Percentiles rank a stretch among this genome's conserved stretches.
These are phyloP conservation scores for Oryzias celebensis DNA, from an alignment of 2,113 vertebrate genomes.

Conservation along the genomic window DNA sequence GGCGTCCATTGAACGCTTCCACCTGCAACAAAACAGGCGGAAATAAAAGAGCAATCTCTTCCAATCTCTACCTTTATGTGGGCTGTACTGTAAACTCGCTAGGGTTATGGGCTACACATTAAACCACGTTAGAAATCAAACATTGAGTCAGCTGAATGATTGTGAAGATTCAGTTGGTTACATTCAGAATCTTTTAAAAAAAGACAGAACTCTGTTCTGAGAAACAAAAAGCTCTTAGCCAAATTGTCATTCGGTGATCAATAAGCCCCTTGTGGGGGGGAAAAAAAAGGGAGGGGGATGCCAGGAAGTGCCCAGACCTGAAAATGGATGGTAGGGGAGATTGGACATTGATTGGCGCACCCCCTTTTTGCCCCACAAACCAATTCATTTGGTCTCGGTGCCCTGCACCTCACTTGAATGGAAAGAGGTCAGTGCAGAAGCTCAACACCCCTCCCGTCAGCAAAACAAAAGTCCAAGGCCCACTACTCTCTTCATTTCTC, in stretches of 20 bases:
- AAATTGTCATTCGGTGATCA: constrained; percentile 43
- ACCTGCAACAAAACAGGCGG: constrained; percentile 8
- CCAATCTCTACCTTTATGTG: neutral
- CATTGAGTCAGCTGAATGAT: constrained; percentile 33
- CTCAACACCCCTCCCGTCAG: constrained; percentile 1
- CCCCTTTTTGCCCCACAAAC: constrained; percentile 49
- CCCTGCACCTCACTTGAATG: constrained; percentile 31
- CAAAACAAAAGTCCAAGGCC: constrained; percentile 9
- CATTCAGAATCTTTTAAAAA: neutral
- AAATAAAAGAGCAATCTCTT: constrained; percentile 12
- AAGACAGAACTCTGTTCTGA: constrained; percentile 7
- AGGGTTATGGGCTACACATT: constrained; percentile 36
- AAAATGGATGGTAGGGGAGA: constrained; percentile 41
- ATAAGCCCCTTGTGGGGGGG: constrained; percentile 21
- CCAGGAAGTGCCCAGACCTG: constrained; percentile 54
- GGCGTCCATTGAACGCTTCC: constrained; percentile 38
- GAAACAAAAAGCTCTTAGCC: constrained; percentile 34
- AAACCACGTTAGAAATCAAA: constrained; percentile 12
- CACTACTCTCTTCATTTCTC: constrained; percentile 27
- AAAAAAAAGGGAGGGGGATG: constrained; percentile 2
- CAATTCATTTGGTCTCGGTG: constrained; percentile 56
- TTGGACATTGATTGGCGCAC: constrained; percentile 55
- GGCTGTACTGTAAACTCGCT: constrained; percentile 10
- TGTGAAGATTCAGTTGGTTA: constrained; percentile 15
- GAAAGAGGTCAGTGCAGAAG: constrained; percentile 53